phyloP scores from a whole-genome alignment of 2,797 vertebrate species.

The Danio aesculapii region DNA sequence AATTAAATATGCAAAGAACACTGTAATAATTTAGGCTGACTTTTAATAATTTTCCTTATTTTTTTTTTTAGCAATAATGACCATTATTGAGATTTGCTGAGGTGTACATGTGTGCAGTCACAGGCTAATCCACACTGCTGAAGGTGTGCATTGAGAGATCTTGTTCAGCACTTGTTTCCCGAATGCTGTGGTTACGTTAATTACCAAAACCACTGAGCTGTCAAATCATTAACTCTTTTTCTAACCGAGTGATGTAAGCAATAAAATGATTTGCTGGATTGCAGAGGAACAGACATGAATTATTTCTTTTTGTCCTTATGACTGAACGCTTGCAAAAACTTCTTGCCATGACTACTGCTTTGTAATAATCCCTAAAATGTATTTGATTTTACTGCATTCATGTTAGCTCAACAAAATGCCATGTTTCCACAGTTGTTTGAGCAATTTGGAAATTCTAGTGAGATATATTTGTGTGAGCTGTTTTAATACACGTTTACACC shows the following conservation, averaged over 20 bases:
- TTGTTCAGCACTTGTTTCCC: slow-evolving; percentile 24
- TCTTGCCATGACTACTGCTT: too few relatives aligned
- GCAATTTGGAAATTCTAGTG: too few relatives aligned
- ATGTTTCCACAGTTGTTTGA: not conserved
- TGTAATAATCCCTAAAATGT: not conserved
- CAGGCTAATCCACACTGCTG: slow-evolving; percentile 7
- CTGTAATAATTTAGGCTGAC: too few relatives aligned
- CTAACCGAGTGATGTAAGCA: slow-evolving; percentile 1
- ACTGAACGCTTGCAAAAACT: not conserved
- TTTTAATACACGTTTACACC: too few relatives aligned
- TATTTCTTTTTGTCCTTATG: not conserved
- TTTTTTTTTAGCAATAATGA: not conserved
- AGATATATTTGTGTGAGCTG: too few relatives aligned
- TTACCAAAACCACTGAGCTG: slow-evolving; percentile 15
- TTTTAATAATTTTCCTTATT: not conserved
- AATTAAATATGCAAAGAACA: not conserved
- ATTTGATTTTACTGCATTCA: not conserved
- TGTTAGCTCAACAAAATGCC: not conserved
- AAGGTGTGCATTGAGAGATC: slow-evolving; percentile 9
- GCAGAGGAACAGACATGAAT: not conserved
- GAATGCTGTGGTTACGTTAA: slow-evolving; percentile 16
- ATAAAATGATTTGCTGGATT: not conserved
- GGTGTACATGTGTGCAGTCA: not conserved
- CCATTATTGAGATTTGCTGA: not conserved
- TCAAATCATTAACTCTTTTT: slow-evolving; percentile 12